A percentile compares a stretch with the other conserved stretches of the same genome.
Evolutionary conservation across 2,888 invertebrate species (phyloP).

Genomic region (Hypomecis punctinalis): DNA sequence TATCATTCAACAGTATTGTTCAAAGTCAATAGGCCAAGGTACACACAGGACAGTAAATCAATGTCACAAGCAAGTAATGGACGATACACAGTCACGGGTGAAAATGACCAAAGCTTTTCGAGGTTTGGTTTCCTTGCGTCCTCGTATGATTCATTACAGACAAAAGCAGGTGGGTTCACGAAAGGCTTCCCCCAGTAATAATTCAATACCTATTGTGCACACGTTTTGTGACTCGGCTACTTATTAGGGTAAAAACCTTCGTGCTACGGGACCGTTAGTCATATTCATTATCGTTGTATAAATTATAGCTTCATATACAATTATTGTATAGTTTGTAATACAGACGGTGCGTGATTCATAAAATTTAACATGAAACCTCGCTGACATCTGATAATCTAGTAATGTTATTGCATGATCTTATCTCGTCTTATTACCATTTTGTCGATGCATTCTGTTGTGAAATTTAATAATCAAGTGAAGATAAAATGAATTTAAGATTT

Average conservation of each 20-base stretch:
- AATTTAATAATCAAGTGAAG: background rate
- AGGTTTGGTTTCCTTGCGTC: conserved; percentile 25
- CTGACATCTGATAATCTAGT: conserved; percentile 57
- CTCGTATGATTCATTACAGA: conserved; percentile 52
- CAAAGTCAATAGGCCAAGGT: too few species aligned
- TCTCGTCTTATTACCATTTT: conserved; percentile 42
- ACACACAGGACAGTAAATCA: background rate
- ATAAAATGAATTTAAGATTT: too few species aligned
- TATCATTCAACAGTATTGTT: too few species aligned
- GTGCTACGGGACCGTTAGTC: conserved; percentile 75
- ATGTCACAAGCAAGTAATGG: background rate
- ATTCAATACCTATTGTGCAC: conserved; percentile 68
- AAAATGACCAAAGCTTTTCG: background rate
- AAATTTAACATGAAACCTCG: conserved; percentile 57
- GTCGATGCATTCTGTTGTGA: conserved; percentile 45
- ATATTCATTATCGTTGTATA: conserved; percentile 78
- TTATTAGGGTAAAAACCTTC: conserved; percentile 77
- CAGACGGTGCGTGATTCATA: conserved; percentile 66
- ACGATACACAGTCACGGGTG: background rate
- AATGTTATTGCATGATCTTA: conserved; percentile 56
- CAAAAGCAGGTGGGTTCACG: conserved; percentile 43
- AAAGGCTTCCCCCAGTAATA: conserved; percentile 60
- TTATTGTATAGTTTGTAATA: conserved; percentile 67
- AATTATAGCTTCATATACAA: conserved; percentile 77
- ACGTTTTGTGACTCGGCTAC: conserved; percentile 64